A percentile compares a stretch with the other conserved stretches of the same genome.
Evolutionary conservation across 2,797 vertebrate species (phyloP).

Genomic region (Hybognathus amarus): DNA sequence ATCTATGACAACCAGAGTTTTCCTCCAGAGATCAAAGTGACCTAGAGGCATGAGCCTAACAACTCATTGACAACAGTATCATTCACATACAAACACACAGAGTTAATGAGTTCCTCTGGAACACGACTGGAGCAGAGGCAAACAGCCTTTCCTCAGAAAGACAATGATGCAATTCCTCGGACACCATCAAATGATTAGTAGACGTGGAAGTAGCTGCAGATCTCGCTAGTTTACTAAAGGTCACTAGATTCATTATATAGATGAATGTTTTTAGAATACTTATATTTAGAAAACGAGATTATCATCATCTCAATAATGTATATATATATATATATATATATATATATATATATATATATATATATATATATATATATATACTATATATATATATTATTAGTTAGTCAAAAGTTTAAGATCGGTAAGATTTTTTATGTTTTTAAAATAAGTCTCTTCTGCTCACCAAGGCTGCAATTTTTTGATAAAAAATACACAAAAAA

Average conservation of each 20-base stretch:
- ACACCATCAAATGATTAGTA: slow-evolving; percentile 1
- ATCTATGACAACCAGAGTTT: not conserved
- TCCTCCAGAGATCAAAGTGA: slow-evolving; percentile 24
- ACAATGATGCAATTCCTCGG: slow-evolving; percentile 27
- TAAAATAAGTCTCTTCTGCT: too few species aligned
- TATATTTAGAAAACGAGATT: not conserved
- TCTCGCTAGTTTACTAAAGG: not conserved
- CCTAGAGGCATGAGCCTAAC: slow-evolving; percentile 36
- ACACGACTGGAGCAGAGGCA: slow-evolving; percentile 55
- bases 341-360: too few species aligned
- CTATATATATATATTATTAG: too few species aligned
- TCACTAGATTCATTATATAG: not conserved
- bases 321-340: too few species aligned
- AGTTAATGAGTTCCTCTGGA: slow-evolving; percentile 77
- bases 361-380: too few species aligned
- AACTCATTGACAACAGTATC: slow-evolving; percentile 46
- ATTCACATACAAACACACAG: slow-evolving; percentile 31
- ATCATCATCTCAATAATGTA: not conserved
- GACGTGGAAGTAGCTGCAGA: not conserved
- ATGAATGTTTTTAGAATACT: not conserved
- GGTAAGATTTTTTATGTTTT: too few species aligned
- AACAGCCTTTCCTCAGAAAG: slow-evolving; percentile 13
- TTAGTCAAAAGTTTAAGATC: too few species aligned
- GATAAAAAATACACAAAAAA: too few species aligned
- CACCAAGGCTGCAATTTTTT: too few species aligned